Evolutionary conservation across 2,113 vertebrate genomes (phyloP).

Genomic region (Zosterops japonicus): DNA sequence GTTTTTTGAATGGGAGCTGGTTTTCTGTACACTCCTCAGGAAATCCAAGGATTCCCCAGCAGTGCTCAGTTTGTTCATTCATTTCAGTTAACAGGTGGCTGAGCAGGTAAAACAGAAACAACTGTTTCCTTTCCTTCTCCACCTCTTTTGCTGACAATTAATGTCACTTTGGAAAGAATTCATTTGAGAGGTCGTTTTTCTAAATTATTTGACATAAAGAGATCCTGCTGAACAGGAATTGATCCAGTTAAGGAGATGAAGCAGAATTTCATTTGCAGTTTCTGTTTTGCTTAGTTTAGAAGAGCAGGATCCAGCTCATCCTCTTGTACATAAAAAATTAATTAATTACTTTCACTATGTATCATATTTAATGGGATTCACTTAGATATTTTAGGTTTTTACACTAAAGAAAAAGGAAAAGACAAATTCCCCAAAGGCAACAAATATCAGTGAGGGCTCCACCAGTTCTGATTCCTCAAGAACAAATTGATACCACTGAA

Average conservation of each 20-base stretch:
- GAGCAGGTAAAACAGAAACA: background rate
- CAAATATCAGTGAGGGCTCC: background rate
- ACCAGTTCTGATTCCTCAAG: background rate
- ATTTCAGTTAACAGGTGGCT: conserved; percentile 29
- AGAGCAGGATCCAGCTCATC: background rate
- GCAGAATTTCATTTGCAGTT: background rate
- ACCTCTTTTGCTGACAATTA: background rate
- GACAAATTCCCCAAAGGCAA: background rate
- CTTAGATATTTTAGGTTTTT: background rate
- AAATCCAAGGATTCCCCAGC: background rate
- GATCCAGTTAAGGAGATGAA: background rate
- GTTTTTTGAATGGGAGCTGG: background rate
- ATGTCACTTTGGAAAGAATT: background rate
- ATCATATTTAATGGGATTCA: background rate
- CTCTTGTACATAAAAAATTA: background rate
- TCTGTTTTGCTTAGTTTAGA: background rate
- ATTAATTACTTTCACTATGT: rapidly evolving
- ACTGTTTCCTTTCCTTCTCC: background rate
- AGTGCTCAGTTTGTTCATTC: background rate
- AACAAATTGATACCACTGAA: background rate
- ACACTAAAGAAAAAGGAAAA: background rate
- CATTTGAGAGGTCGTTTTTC: background rate
- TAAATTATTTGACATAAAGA: background rate
- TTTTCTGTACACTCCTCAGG: background rate
- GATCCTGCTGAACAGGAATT: background rate